Percentiles rank a stretch among this genome's conserved stretches.
These are phyloP conservation scores for Wasmannia auropunctata DNA, from an alignment of 1,140 invertebrate species.

Conservation along the genomic window DNA sequence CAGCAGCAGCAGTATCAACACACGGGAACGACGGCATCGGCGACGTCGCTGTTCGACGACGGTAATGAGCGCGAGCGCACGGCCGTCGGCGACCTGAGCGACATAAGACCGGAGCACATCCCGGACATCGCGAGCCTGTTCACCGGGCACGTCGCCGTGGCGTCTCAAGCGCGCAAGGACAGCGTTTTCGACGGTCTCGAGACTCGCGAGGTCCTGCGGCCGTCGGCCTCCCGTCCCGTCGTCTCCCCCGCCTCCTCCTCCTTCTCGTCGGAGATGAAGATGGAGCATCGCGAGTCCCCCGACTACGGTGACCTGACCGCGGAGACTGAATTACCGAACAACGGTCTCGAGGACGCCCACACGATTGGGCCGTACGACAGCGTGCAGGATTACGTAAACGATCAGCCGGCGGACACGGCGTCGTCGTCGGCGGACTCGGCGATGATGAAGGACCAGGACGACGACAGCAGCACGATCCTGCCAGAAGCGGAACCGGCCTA, in stretches of 20 bases:
- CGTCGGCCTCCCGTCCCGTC: slow-evolving; percentile 67
- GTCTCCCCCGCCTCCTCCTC: slow-evolving; percentile 45
- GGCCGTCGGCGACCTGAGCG: slow-evolving; percentile 38
- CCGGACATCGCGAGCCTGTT: slow-evolving; percentile 82
- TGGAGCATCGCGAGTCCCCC: slow-evolving; percentile 74
- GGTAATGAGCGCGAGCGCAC: slow-evolving; percentile 35
- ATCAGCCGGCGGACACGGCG: slow-evolving; percentile 74
- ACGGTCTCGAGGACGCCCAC: slow-evolving; percentile 76
- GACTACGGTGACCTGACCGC: slow-evolving; percentile 52
- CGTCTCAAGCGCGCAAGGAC: slow-evolving; percentile 72
- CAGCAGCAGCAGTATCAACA: neutral
- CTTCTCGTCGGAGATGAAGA: slow-evolving; percentile 65
- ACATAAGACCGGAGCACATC: slow-evolving; percentile 75
- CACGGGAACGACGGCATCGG: slow-evolving; percentile 14
- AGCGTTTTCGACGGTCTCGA: slow-evolving; percentile 80
- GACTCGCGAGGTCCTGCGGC: slow-evolving; percentile 78
- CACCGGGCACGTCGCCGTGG: slow-evolving; percentile 70
- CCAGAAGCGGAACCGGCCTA: slow-evolving; percentile 83
- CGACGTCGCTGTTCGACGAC: slow-evolving; percentile 47
- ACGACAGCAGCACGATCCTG: slow-evolving; percentile 83
- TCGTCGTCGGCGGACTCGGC: slow-evolving; percentile 43
- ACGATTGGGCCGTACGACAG: slow-evolving; percentile 83
- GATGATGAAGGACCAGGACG: slow-evolving; percentile 80
- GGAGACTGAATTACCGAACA: slow-evolving; percentile 76
- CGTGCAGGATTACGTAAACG: slow-evolving; percentile 78